These are phyloP conservation scores for Listronotus oregonensis DNA, from an alignment of 1,140 invertebrate genomes.

Conservation along the genomic window DNA sequence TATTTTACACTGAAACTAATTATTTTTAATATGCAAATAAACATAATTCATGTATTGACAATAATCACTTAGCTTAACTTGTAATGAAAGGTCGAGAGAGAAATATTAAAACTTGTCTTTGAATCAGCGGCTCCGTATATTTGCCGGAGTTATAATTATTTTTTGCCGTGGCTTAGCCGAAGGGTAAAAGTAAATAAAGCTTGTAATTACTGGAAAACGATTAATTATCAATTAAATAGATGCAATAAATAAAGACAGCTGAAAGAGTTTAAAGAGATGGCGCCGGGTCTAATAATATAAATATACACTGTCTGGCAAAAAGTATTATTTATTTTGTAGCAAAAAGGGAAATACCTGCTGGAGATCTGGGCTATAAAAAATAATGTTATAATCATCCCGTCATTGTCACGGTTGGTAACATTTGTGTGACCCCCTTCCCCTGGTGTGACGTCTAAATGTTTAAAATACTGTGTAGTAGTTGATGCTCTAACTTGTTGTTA, in stretches of 20 bases:
- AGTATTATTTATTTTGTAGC: too few species aligned
- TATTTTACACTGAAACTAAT: conserved; percentile 17
- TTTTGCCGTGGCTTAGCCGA: conserved; percentile 26
- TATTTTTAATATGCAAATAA: conserved; percentile 28
- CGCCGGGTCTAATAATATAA: not conserved
- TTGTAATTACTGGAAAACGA: conserved; percentile 44
- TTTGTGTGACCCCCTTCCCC: too few species aligned
- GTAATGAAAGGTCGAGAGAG: conserved; percentile 19
- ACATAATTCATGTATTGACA: conserved; percentile 24
- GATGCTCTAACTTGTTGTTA: too few species aligned
- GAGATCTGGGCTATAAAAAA: too few species aligned
- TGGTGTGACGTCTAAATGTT: too few species aligned
- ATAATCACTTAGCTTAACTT: conserved; percentile 27
- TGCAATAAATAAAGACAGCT: conserved; percentile 39
- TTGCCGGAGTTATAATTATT: conserved; percentile 33
- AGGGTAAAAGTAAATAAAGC: conserved; percentile 42
- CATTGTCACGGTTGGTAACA: too few species aligned
- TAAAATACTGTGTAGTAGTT: too few species aligned
- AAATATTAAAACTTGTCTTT: conserved; percentile 32
- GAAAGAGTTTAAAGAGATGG: conserved; percentile 7
- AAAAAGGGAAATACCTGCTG: too few species aligned
- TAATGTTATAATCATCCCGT: too few species aligned
- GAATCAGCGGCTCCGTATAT: conserved; percentile 16
- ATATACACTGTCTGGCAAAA: not conserved
- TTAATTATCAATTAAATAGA: conserved; percentile 46